Conservation (phyloP, 2,888 invertebrate species). For the Gymnocheta viridis region DNA sequence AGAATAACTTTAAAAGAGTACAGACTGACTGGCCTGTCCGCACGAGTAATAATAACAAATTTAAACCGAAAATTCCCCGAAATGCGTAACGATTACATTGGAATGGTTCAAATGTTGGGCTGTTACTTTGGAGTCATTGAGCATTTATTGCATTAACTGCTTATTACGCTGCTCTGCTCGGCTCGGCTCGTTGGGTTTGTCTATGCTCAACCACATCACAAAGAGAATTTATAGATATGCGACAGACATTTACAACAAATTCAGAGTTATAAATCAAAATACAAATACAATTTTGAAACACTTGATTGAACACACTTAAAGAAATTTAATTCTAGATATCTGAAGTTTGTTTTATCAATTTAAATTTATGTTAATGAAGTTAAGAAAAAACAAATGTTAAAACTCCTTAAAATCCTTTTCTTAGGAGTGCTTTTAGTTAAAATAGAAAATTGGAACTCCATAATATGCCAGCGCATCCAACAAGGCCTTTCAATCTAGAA, state of each 20-base stretch:
- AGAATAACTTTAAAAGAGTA: neutral
- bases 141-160: conserved; percentile 14
- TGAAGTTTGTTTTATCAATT: too few relatives aligned
- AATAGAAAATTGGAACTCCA: too few relatives aligned
- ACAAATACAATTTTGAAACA: conserved; percentile 20
- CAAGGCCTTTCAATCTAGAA: too few relatives aligned
- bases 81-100: conserved; percentile 50
- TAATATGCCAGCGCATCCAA: too few relatives aligned
- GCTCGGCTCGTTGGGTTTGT: neutral
- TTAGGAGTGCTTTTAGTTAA: too few relatives aligned
- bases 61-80: conserved; percentile 17
- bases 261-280: conserved; percentile 80
- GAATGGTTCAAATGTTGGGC: conserved; percentile 13
- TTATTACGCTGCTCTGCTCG: neutral
- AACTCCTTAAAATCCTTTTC: too few relatives aligned
- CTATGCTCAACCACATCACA: conserved; percentile 11
- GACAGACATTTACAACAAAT: conserved; percentile 79
- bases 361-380: too few relatives aligned
- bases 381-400: too few relatives aligned
- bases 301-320: neutral
- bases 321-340: neutral
- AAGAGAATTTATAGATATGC: conserved; percentile 59
- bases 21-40: neutral
- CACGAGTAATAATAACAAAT: conserved; percentile 1
- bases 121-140: neutral